Evolutionary conservation across 2,797 vertebrate species (phyloP), one percentile per base, ranked within the genome.

Genomic region (Florisuga fusca): DNA sequence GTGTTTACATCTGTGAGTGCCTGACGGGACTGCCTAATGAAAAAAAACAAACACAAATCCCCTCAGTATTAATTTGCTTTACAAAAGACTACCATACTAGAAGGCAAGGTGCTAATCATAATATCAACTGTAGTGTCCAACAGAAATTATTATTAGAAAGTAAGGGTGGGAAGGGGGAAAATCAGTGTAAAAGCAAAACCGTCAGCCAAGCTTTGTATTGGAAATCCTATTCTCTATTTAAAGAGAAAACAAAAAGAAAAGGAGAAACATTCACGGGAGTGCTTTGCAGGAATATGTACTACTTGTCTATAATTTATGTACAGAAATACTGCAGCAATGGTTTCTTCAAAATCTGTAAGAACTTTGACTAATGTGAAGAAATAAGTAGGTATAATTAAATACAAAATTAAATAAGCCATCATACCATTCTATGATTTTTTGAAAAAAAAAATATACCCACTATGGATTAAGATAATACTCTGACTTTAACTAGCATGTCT

Each of bases 1-100:
- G 99, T 99, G 97, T 99, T 99, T 14, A 98, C 9, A 80, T 99
- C 99, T 93, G 98, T 57, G 4, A 95, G 90, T 7, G 97, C 97
- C 46, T 98, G 99, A 82, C 98, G 98, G 80, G 99, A 98, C 22
- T 99, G 98, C 96, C 99, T 99, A 94, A 79, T 72, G 57, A 86
- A 84, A 79, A 92, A 92, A 20, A 41, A 41, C 38, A 46, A 74
- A 13, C 68, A 89, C 5, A 74, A 19, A 51, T 2, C 81, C 17
- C 33, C 84, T 46, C 83, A 45, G 62, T 17, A 78, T 5, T 26
- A 21, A 45, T 64, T 61, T 31, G 21, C 31, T 75, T 41, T 46
- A 76, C 51, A 78, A 38, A 31, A 66, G 38, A 55, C 11, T 58
- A 50, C 19, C 11, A 36, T 20, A 36, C 17, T 38, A 64, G 54